phyloP scores from a whole-genome alignment of 1,140 invertebrate genomes.

The Macrobrachium nipponense region DNA sequence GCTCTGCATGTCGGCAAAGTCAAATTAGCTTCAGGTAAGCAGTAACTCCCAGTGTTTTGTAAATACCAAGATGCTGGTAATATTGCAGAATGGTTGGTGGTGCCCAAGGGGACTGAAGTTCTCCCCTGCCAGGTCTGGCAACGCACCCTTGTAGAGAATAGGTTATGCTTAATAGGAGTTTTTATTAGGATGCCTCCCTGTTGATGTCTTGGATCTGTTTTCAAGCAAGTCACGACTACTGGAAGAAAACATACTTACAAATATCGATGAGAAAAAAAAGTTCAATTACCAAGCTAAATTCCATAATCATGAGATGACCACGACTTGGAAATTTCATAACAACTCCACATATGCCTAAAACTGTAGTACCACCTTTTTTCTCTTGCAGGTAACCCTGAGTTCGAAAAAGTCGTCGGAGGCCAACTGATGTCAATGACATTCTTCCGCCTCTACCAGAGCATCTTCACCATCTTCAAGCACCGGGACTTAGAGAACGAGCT shows the following conservation, averaged over 20 bases:
- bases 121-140: too few relatives aligned
- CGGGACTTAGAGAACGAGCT: constrained; percentile 47
- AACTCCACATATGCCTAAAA: not conserved
- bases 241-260: too few relatives aligned
- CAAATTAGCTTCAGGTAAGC: constrained; percentile 58
- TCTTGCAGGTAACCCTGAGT: constrained; percentile 44
- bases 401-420: constrained; percentile 21
- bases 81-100: too few relatives aligned
- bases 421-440: constrained; percentile 13
- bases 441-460: constrained; percentile 58
- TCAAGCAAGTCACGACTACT: too few relatives aligned
- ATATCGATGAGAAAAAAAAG: too few relatives aligned
- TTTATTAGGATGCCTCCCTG: too few relatives aligned
- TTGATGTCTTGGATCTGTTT: too few relatives aligned
- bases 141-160: too few relatives aligned
- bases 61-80: too few relatives aligned
- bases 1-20: constrained; percentile 52
- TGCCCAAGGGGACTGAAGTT: too few relatives aligned
- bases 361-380: not conserved
- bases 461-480: constrained; percentile 56
- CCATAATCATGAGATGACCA: not conserved
- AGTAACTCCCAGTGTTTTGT: not conserved
- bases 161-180: too few relatives aligned
- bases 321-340: not conserved
- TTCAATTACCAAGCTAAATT: too few relatives aligned